Conservation (phyloP, 2,113 vertebrate genomes). For the Prunella himalayana region DNA sequence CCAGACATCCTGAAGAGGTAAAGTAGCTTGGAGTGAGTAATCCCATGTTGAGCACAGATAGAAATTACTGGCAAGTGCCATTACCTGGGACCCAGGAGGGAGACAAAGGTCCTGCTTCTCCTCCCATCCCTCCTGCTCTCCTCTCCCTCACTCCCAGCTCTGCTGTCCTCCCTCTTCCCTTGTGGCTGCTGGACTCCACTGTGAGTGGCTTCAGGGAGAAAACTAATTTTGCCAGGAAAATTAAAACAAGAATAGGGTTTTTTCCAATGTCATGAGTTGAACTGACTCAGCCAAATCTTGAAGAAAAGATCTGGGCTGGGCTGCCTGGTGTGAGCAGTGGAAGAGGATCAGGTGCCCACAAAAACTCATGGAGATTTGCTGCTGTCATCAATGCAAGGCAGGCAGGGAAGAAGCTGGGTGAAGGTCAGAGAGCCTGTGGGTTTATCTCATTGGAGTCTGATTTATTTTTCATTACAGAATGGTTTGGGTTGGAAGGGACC, state of each 20-base stretch:
- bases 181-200: not conserved
- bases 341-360: not conserved
- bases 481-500: not conserved
- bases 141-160: not conserved
- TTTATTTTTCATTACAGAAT: not conserved
- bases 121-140: not conserved
- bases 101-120: not conserved
- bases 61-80: not conserved
- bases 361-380: not conserved
- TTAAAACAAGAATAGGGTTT: not conserved
- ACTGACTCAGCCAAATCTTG: not conserved
- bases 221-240: not conserved
- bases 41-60: not conserved
- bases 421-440: not conserved
- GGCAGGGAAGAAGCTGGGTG: not conserved
- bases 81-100: not conserved
- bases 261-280: not conserved
- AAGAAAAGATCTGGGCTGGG: not conserved
- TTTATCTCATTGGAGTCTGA: not conserved
- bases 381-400: not conserved
- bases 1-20: not conserved
- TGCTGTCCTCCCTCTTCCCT: not conserved
- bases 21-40: not conserved
- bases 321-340: not conserved
- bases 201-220: not conserved